These are phyloP conservation scores for Isurus oxyrinchus DNA, from an alignment of 2,113 vertebrate genomes.

Conservation along the genomic window DNA sequence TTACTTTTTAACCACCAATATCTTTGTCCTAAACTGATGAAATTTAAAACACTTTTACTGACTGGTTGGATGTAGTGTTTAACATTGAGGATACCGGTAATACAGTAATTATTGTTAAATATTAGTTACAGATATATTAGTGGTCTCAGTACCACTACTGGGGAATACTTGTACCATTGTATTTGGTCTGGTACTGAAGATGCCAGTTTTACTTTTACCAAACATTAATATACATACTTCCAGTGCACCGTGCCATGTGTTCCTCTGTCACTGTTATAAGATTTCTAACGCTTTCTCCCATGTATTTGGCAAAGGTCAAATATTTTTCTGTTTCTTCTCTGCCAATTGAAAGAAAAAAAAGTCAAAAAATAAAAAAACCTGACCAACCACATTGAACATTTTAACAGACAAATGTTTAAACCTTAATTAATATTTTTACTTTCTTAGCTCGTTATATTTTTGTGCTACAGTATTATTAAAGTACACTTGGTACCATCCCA, in stretches of 20 bases:
- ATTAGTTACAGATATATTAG: not conserved
- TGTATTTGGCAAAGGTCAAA: constrained; percentile 22
- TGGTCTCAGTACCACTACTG: not conserved
- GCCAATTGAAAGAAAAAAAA: not conserved
- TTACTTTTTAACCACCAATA: not conserved
- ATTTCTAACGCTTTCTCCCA: constrained; percentile 32
- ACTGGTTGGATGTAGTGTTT: not conserved
- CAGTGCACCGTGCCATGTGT: not conserved
- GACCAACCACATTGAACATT: not conserved
- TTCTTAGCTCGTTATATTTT: not conserved
- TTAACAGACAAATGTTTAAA: not conserved
- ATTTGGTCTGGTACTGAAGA: not conserved
- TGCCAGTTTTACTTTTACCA: not conserved
- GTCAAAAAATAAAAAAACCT: not conserved
- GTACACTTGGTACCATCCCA: not conserved
- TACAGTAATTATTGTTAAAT: not conserved
- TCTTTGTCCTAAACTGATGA: not conserved
- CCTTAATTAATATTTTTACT: not conserved
- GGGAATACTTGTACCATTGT: not conserved
- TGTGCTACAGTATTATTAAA: not conserved
- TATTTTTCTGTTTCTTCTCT: constrained; percentile 25
- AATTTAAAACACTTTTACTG: not conserved
- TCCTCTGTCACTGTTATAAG: constrained; percentile 11
- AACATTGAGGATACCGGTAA: not conserved
- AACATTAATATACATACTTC: constrained; percentile 16